phyloP scores from a whole-genome alignment of 2,888 invertebrate species.

The Timandra comae region DNA sequence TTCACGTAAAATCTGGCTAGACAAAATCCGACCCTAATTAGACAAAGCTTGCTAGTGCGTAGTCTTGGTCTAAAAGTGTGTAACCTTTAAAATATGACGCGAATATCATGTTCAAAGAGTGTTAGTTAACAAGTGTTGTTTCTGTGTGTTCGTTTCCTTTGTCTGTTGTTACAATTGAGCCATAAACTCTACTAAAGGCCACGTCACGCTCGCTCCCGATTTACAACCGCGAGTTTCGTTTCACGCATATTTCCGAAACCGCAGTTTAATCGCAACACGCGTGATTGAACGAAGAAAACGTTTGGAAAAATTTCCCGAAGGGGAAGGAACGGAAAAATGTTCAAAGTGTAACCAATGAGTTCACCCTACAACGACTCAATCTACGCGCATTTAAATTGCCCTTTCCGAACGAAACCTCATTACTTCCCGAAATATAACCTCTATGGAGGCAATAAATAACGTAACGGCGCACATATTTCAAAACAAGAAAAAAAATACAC shows the following conservation, averaged over 20 bases:
- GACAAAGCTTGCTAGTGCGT: no score
- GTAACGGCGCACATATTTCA: conserved; percentile 75
- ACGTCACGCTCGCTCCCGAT: no score
- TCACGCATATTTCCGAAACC: conserved; percentile 26
- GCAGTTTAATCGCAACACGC: conserved; percentile 30
- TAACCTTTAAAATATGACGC: no score
- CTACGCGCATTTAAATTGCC: conserved; percentile 74
- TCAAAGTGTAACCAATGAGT: conserved; percentile 45
- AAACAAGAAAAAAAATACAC: conserved; percentile 73
- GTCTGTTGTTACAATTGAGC: no score
- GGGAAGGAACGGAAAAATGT: conserved; percentile 27
- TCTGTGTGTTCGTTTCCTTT: no score
- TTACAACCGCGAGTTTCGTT: conserved; percentile 14
- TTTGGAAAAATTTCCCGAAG: conserved; percentile 22
- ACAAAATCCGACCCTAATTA: no score
- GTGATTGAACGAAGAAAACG: conserved; percentile 31
- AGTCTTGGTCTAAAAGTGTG: no score
- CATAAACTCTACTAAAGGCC: no score
- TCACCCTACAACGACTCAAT: conserved; percentile 66
- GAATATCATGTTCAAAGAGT: no score
- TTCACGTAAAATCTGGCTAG: no score
- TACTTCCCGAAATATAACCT: conserved; percentile 75
- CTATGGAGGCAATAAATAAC: conserved; percentile 74
- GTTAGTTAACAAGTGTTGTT: no score
- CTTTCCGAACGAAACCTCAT: conserved; percentile 75